Base-by-base conservation (phyloP, 2,888 invertebrate genomes). In the Cosmorhoe ocellata region DNA sequence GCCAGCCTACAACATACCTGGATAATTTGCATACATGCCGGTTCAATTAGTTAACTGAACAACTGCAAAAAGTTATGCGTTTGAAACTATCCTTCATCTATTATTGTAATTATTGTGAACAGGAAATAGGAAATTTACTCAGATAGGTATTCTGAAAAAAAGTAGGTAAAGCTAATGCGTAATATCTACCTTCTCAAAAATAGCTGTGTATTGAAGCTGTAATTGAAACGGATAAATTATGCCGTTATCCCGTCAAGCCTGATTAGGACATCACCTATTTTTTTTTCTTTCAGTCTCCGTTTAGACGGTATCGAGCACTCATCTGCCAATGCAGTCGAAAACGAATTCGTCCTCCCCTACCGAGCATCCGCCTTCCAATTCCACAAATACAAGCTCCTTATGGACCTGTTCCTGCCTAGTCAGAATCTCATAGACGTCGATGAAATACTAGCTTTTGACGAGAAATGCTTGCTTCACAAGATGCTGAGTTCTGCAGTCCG, bases 281-380 rank as follows among this genome's bases (percentile, higher is more conserved):
- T n/a, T n/a, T 38, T 1, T 33, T 18, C 5, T 39, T 84, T 58
- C 77, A 93, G 93, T 61, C 76, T 92, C 28, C 90, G 93, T 12
- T 81, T 93, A 38, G 93, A 93, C 75, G 94, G 93, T 9, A 88
- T 94, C 43, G 89, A 92, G 66, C 82, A 86, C 61, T 83, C 91
- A 61, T 84, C 91, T 0, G 76, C 82, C 9, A 81, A 81, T 54
- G 72, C 82, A 0, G 67, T 83, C 7, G 90, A 91, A 75, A 84
- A 88, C 0, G 90, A 90, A 46, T 83, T 83, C 54, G 71, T 91
- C 1, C 79, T 92, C 9, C 93, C 93, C 1, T 93, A 87, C 70
- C 73, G 91, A 61, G 92, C 93, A 1, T 90, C 91, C 3, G 92
- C 91, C 0, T 89, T 91, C 61, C 92, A 93, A 71, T 92, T 92